Evolutionary conservation across 2,797 vertebrate species (phyloP).

Genomic region (Novumbra hubbsi): DNA sequence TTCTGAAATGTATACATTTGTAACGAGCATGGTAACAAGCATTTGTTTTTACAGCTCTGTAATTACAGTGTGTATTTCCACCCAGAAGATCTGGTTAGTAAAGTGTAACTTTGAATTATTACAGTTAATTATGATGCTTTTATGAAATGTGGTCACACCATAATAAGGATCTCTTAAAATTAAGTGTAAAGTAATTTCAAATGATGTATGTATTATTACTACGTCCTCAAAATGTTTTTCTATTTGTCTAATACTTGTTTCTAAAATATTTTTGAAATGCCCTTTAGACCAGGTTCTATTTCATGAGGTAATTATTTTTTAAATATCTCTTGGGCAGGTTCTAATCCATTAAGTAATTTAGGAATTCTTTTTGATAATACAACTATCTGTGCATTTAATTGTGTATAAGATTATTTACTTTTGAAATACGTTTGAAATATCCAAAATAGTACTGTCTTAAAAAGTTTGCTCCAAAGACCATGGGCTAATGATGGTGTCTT

Average conservation of each 20-base stretch:
- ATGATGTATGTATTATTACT: neutral
- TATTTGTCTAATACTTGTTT: neutral
- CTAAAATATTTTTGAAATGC: neutral
- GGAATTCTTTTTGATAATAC: neutral
- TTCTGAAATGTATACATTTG: too few relatives aligned
- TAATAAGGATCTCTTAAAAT: too few relatives aligned
- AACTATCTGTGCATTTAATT: neutral
- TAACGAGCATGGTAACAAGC: too few relatives aligned
- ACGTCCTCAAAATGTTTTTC: neutral
- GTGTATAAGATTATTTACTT: neutral
- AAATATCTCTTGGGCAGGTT: too few relatives aligned
- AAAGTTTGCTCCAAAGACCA: conserved; percentile 20
- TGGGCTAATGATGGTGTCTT: conserved; percentile 13
- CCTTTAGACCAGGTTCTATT: neutral
- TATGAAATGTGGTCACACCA: too few relatives aligned
- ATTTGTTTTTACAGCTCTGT: too few relatives aligned
- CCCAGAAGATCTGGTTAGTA: too few relatives aligned
- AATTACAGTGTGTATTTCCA: too few relatives aligned
- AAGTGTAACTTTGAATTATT: too few relatives aligned
- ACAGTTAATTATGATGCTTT: too few relatives aligned
- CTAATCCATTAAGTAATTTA: neutral
- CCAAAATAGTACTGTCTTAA: neutral
- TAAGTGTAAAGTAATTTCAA: too few relatives aligned
- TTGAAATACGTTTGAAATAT: neutral
- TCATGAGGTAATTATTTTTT: neutral